Evolutionary conservation across 2,797 vertebrate genomes (phyloP).

Genomic region (Artibeus lituratus): DNA sequence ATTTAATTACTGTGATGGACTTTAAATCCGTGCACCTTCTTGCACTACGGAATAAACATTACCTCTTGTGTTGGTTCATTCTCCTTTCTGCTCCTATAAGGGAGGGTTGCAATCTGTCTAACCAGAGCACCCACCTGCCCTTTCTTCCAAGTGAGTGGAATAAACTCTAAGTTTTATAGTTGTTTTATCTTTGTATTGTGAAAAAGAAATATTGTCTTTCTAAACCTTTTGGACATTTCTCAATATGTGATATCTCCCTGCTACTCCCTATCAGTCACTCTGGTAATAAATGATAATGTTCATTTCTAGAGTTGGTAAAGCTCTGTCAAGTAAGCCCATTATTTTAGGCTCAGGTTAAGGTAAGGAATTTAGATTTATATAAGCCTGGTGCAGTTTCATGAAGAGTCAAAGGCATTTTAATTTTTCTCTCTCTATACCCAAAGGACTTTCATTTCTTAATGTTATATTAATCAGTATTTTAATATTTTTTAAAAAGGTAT

Average conservation of each 20-base stretch:
- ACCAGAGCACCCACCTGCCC: not conserved
- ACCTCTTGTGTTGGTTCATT: slow-evolving; percentile 34
- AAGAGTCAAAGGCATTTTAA: slow-evolving; percentile 66
- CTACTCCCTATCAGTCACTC: slow-evolving; percentile 50
- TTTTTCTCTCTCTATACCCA: slow-evolving; percentile 69
- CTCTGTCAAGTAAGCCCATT: slow-evolving; percentile 55
- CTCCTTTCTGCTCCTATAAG: slow-evolving; percentile 2
- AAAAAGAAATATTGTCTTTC: slow-evolving; percentile 58
- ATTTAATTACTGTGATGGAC: slow-evolving; percentile 44
- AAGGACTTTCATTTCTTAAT: slow-evolving; percentile 70
- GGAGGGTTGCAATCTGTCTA: slow-evolving; percentile 29
- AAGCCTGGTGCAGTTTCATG: slow-evolving; percentile 60
- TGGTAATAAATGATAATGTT: slow-evolving; percentile 45
- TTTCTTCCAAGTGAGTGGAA: slow-evolving; percentile 37
- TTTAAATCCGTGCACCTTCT: slow-evolving; percentile 31
- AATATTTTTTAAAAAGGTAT: slow-evolving; percentile 76
- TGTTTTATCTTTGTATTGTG: slow-evolving; percentile 26
- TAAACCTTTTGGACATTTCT: slow-evolving; percentile 51
- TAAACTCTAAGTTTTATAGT: slow-evolving; percentile 11
- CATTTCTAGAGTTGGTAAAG: slow-evolving; percentile 62
- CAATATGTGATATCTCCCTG: not conserved
- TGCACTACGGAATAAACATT: not conserved
- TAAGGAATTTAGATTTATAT: slow-evolving; percentile 67
- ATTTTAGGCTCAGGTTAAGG: slow-evolving; percentile 70
- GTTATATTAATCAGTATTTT: slow-evolving; percentile 71